These are phyloP conservation scores for Lasioglossum marginatum DNA, from an alignment of 2,888 invertebrate species.

Conservation along the genomic window DNA sequence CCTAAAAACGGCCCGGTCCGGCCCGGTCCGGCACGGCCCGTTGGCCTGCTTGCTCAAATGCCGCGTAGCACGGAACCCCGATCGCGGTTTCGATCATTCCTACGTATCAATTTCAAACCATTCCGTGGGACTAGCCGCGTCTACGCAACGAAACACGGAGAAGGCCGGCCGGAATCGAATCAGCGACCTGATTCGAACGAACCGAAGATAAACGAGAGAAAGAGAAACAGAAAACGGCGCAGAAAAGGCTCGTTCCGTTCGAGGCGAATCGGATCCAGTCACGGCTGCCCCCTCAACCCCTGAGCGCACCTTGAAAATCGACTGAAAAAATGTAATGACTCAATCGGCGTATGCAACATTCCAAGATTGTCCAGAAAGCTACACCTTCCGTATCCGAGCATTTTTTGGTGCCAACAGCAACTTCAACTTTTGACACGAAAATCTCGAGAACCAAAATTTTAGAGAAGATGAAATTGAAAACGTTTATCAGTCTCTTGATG, in stretches of 20 bases:
- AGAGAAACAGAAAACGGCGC: neutral
- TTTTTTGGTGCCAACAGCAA: too few relatives aligned
- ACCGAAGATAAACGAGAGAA: neutral
- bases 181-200: neutral
- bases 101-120: neutral
- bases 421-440: too few relatives aligned
- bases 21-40: neutral
- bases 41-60: neutral
- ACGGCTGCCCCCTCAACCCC: neutral
- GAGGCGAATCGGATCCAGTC: neutral
- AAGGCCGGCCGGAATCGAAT: slow-evolving; percentile 1
- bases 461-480: too few relatives aligned
- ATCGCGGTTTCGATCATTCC: slow-evolving; percentile 12
- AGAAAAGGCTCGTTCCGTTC: neutral
- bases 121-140: neutral
- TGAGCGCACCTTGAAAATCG: neutral
- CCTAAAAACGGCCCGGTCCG: neutral
- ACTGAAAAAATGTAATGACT: neutral
- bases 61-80: neutral
- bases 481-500: too few relatives aligned
- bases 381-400: neutral
- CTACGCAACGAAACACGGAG: neutral
- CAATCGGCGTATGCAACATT: neutral
- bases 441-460: too few relatives aligned
- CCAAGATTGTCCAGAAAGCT: neutral